A percentile compares a stretch with the other conserved stretches of the same genome.
Evolutionary conservation across 2,797 vertebrate species (phyloP).

Genomic region (Hyperoplus immaculatus): DNA sequence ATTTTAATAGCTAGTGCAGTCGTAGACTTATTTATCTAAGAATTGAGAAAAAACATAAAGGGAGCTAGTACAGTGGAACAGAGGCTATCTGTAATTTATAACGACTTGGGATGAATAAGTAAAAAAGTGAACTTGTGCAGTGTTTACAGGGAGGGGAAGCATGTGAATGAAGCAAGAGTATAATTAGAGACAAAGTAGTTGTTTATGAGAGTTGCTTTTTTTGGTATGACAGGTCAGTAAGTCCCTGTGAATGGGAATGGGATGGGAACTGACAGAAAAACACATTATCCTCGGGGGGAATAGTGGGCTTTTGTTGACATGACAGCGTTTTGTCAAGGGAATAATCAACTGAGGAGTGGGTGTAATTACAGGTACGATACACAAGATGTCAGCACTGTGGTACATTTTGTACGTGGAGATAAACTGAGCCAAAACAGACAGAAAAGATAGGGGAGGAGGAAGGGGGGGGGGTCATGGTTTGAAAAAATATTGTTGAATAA

Average conservation of each 20-base stretch:
- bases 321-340: neutral
- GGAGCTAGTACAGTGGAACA: neutral
- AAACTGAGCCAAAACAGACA: neutral
- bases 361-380: conserved; percentile 28
- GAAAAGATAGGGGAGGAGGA: neutral
- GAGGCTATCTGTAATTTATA: neutral
- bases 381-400: conserved; percentile 62
- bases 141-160: neutral
- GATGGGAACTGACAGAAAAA: neutral
- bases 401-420: neutral
- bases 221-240: conserved; percentile 6
- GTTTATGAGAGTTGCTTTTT: conserved; percentile 21
- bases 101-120: neutral
- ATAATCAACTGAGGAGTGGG: neutral
- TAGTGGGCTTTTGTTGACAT: neutral
- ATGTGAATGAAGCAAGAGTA: neutral
- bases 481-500: neutral
- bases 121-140: neutral
- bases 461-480: neutral
- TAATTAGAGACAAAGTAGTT: conserved; percentile 1
- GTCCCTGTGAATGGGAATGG: conserved; percentile 10
- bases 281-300: neutral
- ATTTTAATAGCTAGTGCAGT: neutral
- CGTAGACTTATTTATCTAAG: neutral
- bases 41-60: neutral